These are phyloP conservation scores for Coracias cyanogaster DNA, from an alignment of 2,797 vertebrate genomes.

Conservation along the genomic window DNA sequence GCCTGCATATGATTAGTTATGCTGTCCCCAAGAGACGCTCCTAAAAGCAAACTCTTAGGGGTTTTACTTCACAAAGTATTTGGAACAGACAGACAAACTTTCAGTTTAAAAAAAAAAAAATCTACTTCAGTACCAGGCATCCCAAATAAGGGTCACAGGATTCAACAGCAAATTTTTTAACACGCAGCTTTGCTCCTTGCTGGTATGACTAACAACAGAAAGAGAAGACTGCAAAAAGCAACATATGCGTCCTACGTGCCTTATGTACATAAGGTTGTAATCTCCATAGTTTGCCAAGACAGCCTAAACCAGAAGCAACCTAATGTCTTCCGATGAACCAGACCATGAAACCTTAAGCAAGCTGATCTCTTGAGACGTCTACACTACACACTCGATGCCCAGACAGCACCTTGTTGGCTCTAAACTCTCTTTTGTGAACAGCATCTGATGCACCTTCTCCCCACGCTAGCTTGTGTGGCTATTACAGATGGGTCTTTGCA, in stretches of 20 bases:
- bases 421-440: not conserved
- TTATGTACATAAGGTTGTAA: not conserved
- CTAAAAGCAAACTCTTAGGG: not conserved
- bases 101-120: not conserved
- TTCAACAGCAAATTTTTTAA: not conserved
- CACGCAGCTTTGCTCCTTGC: not conserved
- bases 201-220: not conserved
- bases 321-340: not conserved
- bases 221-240: not conserved
- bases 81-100: not conserved
- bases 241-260: not conserved
- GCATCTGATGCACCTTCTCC: not conserved
- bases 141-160: not conserved
- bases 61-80: not conserved
- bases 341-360: not conserved
- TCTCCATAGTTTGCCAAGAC: not conserved
- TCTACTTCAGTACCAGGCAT: not conserved
- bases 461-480: not conserved
- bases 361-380: not conserved
- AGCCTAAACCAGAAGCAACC: not conserved
- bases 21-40: not conserved
- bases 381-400: not conserved
- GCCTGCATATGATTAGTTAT: not conserved
- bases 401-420: not conserved
- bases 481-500: not conserved